phyloP scores from a whole-genome alignment of 2,113 vertebrate species.

The Stigmatopora nigra region DNA sequence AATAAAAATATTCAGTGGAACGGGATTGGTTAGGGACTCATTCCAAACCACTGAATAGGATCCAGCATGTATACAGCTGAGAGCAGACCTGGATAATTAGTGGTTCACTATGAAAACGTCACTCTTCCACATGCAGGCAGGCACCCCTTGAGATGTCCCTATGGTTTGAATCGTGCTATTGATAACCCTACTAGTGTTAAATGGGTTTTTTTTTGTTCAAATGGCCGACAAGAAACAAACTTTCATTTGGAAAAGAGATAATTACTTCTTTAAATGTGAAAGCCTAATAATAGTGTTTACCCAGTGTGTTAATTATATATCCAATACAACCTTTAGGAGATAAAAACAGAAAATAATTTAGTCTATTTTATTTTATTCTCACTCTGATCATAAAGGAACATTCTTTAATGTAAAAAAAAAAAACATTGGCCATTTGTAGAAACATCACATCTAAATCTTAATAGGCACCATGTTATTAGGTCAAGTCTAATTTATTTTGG shows the following conservation, averaged over 20 bases:
- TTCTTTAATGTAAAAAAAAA: conserved; percentile 2
- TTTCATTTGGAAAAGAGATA: background rate
- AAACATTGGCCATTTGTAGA: background rate
- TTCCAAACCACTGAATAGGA: conserved; percentile 89
- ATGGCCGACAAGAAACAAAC: background rate
- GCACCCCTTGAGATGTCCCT: conserved; percentile 37
- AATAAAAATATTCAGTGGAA: conserved; percentile 72
- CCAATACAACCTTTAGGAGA: background rate
- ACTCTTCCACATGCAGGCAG: conserved; percentile 54
- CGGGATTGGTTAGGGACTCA: conserved; percentile 63
- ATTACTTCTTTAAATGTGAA: background rate
- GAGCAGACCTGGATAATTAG: conserved; percentile 91
- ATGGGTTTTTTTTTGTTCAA: conserved; percentile 39
- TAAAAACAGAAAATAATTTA: background rate
- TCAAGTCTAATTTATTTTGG: conserved; percentile 50
- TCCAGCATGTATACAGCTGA: conserved; percentile 93
- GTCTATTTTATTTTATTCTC: background rate
- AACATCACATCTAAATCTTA: conserved; percentile 8
- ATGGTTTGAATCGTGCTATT: conserved; percentile 50
- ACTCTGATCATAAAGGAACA: background rate
- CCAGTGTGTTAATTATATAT: background rate
- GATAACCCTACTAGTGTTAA: background rate
- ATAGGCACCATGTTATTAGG: conserved; percentile 30
- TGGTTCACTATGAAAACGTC: conserved; percentile 82
- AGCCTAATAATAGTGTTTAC: background rate